These are phyloP conservation scores for Trochalopteron elliotii DNA, from an alignment of 2,113 vertebrate species.

Conservation along the genomic window DNA sequence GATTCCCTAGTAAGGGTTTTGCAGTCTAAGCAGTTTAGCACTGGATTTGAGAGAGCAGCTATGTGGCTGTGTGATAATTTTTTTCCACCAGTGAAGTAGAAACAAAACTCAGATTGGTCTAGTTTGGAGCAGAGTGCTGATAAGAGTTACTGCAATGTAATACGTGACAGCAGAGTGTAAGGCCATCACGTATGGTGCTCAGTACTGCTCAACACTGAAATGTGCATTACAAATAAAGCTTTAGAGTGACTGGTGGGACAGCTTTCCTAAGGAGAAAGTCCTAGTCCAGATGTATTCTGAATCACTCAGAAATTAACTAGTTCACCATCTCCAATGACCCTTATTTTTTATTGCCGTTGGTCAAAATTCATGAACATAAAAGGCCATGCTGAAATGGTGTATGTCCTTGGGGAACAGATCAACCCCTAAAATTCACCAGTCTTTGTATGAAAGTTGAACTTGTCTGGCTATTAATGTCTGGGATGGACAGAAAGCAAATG, in stretches of 20 bases:
- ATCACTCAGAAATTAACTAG: neutral
- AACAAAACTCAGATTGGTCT: neutral
- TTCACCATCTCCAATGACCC: neutral
- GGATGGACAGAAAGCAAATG: neutral
- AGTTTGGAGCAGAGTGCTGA: rapidly evolving
- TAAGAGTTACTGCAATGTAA: neutral
- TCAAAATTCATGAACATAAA: neutral
- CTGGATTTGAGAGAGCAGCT: neutral
- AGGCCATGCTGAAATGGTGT: neutral
- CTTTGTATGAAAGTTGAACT: neutral
- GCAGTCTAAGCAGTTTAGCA: neutral
- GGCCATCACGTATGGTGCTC: neutral
- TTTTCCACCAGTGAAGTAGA: neutral
- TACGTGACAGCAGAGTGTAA: rapidly evolving
- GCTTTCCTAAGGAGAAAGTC: neutral
- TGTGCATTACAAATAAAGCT: neutral
- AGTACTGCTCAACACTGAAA: neutral
- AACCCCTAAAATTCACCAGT: neutral
- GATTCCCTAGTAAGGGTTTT: neutral
- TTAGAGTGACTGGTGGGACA: neutral
- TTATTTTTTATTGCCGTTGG: neutral
- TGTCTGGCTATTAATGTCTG: neutral
- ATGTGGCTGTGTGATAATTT: neutral
- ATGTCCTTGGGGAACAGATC: neutral
- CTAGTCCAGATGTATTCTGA: neutral